A percentile compares a stretch with the other conserved stretches of the same genome.
These are phyloP conservation scores for Pteropus rufus DNA, from an alignment of 2,797 vertebrate genomes.

Conservation along the genomic window DNA sequence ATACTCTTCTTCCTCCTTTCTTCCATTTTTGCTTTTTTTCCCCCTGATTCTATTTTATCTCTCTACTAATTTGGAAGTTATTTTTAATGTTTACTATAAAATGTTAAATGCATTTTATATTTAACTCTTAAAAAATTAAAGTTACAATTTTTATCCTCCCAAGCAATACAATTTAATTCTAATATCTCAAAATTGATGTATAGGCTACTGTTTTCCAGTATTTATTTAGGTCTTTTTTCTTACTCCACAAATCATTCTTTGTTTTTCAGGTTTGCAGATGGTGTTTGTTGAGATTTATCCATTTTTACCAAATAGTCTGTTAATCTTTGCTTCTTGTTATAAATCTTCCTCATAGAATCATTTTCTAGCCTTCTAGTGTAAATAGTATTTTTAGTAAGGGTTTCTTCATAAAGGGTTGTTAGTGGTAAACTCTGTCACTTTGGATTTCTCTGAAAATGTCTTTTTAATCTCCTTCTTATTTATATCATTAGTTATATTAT, in stretches of 20 bases:
- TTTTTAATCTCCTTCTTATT: background rate
- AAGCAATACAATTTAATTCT: background rate
- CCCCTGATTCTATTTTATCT: background rate
- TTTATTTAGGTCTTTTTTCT: background rate
- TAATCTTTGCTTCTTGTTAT: background rate
- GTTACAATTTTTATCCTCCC: background rate
- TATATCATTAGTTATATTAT: background rate
- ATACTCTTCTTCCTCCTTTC: background rate
- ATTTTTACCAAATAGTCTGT: background rate
- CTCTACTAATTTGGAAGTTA: background rate
- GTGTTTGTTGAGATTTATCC: background rate
- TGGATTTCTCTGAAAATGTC: background rate
- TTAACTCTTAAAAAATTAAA: background rate
- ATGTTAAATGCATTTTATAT: background rate
- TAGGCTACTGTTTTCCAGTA: background rate
- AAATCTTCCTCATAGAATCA: background rate
- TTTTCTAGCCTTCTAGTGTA: background rate
- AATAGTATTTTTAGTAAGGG: background rate
- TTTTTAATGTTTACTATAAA: background rate
- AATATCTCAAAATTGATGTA: background rate
- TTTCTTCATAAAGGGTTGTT: background rate
- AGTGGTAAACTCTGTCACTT: background rate
- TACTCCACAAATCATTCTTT: background rate
- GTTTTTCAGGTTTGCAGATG: background rate
- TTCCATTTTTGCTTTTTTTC: background rate